These are phyloP conservation scores for Trileptium ribeirensis DNA, from an alignment of 2,888 invertebrate genomes.

Conservation along the genomic window DNA sequence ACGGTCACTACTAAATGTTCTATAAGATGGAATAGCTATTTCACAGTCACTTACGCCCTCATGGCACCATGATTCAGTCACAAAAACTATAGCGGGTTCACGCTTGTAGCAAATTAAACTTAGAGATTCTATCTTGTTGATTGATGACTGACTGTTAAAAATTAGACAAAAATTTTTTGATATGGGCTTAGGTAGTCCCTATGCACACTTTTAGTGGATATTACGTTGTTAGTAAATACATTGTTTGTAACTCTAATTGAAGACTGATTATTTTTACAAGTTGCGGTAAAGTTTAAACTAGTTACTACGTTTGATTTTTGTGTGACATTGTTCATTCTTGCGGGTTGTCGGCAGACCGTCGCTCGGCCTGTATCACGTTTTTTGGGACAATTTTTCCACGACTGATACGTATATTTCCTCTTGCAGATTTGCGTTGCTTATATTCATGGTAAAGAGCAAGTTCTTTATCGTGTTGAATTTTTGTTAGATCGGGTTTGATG, in stretches of 20 bases:
- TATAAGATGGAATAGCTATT: neutral
- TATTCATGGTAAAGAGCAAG: neutral
- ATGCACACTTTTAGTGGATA: no score
- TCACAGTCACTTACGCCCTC: neutral
- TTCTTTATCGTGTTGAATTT: neutral
- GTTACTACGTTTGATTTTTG: no score
- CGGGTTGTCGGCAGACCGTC: no score
- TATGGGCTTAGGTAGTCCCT: no score
- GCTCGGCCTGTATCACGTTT: neutral
- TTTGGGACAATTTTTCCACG: neutral
- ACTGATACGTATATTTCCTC: neutral
- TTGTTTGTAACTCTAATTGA: no score
- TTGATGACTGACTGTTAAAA: neutral
- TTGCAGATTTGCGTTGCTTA: neutral
- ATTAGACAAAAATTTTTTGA: neutral
- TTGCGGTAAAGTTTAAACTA: no score
- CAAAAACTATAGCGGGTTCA: neutral
- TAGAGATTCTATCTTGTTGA: neutral
- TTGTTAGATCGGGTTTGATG: neutral
- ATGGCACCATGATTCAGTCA: neutral
- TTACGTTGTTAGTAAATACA: no score
- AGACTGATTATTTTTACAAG: no score
- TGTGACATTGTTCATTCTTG: no score
- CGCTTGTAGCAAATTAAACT: neutral
- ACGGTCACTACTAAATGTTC: neutral